Evolutionary conservation across 2,888 invertebrate genomes (phyloP).

Genomic region (Tenthredo distinguenda): DNA sequence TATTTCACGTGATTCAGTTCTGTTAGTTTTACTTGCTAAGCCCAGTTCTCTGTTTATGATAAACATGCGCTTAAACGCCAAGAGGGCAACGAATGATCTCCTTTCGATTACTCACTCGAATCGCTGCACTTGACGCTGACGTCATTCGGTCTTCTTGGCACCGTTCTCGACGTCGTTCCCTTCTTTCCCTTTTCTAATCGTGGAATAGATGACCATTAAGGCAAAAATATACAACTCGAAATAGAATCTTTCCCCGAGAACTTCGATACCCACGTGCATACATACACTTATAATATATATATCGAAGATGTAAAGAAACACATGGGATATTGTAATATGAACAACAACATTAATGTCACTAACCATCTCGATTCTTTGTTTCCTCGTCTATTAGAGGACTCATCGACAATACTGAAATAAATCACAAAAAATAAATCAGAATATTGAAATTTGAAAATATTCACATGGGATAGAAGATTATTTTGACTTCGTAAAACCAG

Average conservation of each 20-base stretch:
- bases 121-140: slow-evolving; percentile 53
- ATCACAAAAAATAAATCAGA: not conserved
- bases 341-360: not conserved
- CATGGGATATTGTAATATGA: slow-evolving; percentile 6
- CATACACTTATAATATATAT: not conserved
- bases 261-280: slow-evolving; percentile 4
- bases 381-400: slow-evolving; percentile 43
- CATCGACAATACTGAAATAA: slow-evolving; percentile 43
- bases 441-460: not conserved
- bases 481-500: not conserved
- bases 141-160: slow-evolving; percentile 50
- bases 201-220: slow-evolving; percentile 49
- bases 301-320: not conserved
- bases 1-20: not conserved
- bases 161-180: slow-evolving; percentile 32
- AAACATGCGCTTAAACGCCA: not conserved
- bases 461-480: not conserved
- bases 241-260: slow-evolving; percentile 40
- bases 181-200: slow-evolving; percentile 49
- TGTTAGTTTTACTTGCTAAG: not conserved
- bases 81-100: slow-evolving; percentile 20
- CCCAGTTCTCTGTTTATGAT: not conserved
- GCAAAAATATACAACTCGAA: slow-evolving; percentile 50
- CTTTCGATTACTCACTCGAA: slow-evolving; percentile 50
- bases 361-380: slow-evolving; percentile 19